Base-by-base conservation (phyloP, 2,113 vertebrate genomes). In the Rhineura floridana region DNA sequence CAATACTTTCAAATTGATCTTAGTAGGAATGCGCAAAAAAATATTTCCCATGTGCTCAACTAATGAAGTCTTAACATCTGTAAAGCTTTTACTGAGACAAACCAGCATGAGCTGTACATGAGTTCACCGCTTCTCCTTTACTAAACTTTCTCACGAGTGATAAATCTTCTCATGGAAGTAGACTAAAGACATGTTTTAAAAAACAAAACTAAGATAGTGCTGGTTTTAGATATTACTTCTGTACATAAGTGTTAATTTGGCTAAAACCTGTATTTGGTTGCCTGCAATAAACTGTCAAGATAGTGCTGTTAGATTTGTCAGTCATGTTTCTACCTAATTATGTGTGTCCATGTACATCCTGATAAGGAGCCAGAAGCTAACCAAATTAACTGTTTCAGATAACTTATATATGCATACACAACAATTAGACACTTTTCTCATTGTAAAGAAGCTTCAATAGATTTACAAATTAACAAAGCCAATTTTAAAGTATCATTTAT, bases 401-500 rank as follows among this genome's bases (percentile, higher is more conserved):
- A 44, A 33, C 42, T 21, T 76, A 62, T 55, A 62, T 44, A n/a
- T 2, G 33, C 4, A 8, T 50, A 44, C 46, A 59, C 33, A 67
- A 15, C 44, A 83, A 44, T 36, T 70, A 36, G n/a, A 70, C 12
- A 5, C 25, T 55, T 17, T 10, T 28, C 42, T 9, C 70, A 69
- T 19, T 82, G 15, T 39, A 36, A 81, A 48, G 0, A 65, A 46
- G 6, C 39, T 85, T 86, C 76, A 90, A 36, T 79, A 67, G 8
- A 39, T 72, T 4, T 81, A 83, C 25, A 73, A 93, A 93, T 39
- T 82, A 88, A 90, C 73, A 89, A 17, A 28, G 84, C 0, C 2
- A 62, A 87, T 93, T 85, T 78, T 59, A 80, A 94, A 93, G 92
- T 96, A 96, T 93, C 93, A 96, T 97, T 96, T 96, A 97, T 97